These are phyloP conservation scores for Palythoa grandis DNA, from an alignment of 92 coral and sea anemone species.

Conservation along the genomic window DNA sequence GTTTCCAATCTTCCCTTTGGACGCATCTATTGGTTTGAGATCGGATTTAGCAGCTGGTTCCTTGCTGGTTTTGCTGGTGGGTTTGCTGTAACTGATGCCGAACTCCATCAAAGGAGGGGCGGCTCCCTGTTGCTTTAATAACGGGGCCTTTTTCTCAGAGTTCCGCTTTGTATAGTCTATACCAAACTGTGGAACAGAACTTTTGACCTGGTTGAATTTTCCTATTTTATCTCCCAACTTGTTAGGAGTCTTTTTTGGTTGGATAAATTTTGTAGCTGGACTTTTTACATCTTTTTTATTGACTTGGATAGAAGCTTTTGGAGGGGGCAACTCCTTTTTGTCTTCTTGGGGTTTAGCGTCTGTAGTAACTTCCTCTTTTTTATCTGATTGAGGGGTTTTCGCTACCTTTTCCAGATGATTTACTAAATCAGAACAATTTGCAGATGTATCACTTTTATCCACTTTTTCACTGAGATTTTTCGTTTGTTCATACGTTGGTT, in stretches of 20 bases:
- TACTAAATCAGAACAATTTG: background rate
- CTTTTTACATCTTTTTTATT: background rate
- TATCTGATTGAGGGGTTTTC: background rate
- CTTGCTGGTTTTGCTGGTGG: background rate
- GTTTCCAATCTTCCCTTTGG: constrained; percentile 1
- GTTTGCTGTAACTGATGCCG: constrained; percentile 32
- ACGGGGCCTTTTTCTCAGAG: constrained; percentile 23
- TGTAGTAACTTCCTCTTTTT: background rate
- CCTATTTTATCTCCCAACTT: constrained; percentile 38
- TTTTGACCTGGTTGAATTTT: constrained; percentile 7
- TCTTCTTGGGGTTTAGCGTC: background rate
- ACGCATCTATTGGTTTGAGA: background rate
- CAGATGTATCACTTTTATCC: constrained; percentile 4
- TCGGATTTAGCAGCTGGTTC: constrained; percentile 9
- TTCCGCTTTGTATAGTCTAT: constrained; percentile 26
- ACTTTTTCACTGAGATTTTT: background rate
- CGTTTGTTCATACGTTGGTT: background rate
- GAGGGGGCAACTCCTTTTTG: background rate
- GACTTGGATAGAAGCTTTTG: constrained; percentile 1
- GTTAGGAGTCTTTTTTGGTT: constrained; percentile 34
- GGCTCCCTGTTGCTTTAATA: constrained; percentile 11
- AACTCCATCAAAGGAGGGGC: constrained; percentile 37
- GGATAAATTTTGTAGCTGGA: constrained; percentile 19
- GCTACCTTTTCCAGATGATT: background rate
- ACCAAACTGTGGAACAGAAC: constrained; percentile 22